A percentile compares a stretch with the other conserved stretches of the same genome.
Evolutionary conservation across 1,140 invertebrate species (phyloP).

Genomic region (Drosophila aff.): DNA sequence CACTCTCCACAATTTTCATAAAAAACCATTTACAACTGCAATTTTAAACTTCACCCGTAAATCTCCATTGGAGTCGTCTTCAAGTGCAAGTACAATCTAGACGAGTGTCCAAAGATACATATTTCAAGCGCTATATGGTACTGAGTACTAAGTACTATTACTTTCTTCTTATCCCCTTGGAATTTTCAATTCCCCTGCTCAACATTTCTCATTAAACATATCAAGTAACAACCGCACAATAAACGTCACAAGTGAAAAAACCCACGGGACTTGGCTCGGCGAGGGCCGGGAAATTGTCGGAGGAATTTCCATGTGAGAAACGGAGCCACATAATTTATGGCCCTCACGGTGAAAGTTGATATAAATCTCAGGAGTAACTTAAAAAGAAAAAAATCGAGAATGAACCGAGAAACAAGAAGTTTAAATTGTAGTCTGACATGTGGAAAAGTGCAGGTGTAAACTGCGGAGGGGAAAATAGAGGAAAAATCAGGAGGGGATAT

Average conservation of each 20-base stretch:
- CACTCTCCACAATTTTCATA: background rate
- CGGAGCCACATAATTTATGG: constrained; percentile 71
- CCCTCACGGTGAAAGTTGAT: constrained; percentile 79
- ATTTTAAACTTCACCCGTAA: constrained; percentile 8
- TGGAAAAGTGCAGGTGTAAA: constrained; percentile 47
- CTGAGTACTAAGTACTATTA: constrained; percentile 5
- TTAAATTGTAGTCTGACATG: constrained; percentile 57
- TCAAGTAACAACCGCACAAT: constrained; percentile 77
- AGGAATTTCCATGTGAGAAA: constrained; percentile 70
- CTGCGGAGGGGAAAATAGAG: constrained; percentile 7
- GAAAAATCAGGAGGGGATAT: constrained; percentile 29
- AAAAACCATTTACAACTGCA: constrained; percentile 21
- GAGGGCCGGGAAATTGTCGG: constrained; percentile 46
- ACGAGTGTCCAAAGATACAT: constrained; percentile 19
- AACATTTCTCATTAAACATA: constrained; percentile 69
- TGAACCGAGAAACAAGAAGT: constrained; percentile 29
- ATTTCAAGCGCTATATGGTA: constrained; percentile 14
- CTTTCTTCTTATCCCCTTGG: background rate
- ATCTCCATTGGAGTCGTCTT: constrained; percentile 11
- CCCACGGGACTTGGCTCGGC: constrained; percentile 51
- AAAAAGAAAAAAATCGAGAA: constrained; percentile 38
- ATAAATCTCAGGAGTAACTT: constrained; percentile 73
- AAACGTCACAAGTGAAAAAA: constrained; percentile 69
- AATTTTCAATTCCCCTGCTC: constrained; percentile 16
- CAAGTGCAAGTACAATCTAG: constrained; percentile 24